Evolutionary conservation across 1,140 invertebrate species (phyloP), one percentile per base, ranked within the genome.

Genomic region (Pollicipes pollicipes): DNA sequence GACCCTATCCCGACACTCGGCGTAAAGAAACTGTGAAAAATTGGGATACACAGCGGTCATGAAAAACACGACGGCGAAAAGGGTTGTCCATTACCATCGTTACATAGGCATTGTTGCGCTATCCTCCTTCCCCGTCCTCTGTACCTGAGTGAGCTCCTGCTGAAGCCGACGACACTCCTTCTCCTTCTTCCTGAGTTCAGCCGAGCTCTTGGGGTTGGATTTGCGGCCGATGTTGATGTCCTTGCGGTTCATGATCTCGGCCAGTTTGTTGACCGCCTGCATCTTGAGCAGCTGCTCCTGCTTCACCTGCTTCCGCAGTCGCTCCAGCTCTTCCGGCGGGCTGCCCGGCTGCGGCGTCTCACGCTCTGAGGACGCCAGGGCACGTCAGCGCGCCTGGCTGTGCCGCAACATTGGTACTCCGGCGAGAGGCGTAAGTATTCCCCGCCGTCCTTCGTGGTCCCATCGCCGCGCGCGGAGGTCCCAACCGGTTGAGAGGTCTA

Each of bases 201-300:
- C 86, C 0, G 88, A 87, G 82, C 75, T 77, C 73, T 79, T 82
- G 70, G 66, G 82, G 82, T 77, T 85, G 85, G 35, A 84, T 84
- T 75, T 73, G 32, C 87, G 24, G 64, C 64, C 27, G 27, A 66
- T 28, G 64, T 66, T 66, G 68, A 77, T 76, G 77, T 93, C 91
- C 80, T 93, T 94, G 66, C 90, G 84, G 78, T 95, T 95, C 90
- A 98, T 93, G 30, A 98, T 91, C 81, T 98, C 95, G 8, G 94
- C 91, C 67, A 98, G 82, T 79, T 98, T 98, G 80, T 97, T 96
- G 35, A 98, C 93, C 68, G 95, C 95, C 80, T 95, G 89, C 76
- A 89, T 86, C 78, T 94, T 95, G 72, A 93, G 83, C 74, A 96
- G 80, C 77, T 88, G 88, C 81, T 98, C 95, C 37, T 88, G 91